Evolutionary conservation across 2,113 vertebrate genomes (phyloP).

Genomic region (Sebastes fasciatus): DNA sequence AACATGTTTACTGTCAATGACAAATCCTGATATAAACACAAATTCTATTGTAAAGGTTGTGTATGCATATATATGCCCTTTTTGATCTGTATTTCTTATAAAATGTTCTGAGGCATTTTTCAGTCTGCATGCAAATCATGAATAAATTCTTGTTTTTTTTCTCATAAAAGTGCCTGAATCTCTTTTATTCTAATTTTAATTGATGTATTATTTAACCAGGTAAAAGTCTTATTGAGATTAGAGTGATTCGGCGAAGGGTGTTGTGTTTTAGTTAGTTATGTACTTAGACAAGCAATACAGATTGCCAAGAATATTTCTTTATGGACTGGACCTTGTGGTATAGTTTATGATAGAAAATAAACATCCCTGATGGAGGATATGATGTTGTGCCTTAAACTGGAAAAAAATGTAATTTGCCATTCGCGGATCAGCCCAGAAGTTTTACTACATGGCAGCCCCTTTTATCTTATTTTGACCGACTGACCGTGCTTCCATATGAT

Average conservation of each 20-base stretch:
- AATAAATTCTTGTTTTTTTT: constrained; percentile 72
- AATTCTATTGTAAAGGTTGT: constrained; percentile 56
- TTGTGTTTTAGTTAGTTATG: too few species aligned
- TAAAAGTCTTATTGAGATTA: too few species aligned
- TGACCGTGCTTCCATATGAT: too few species aligned
- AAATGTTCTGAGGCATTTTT: constrained; percentile 55
- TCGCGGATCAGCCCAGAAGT: too few species aligned
- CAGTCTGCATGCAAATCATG: constrained; percentile 63
- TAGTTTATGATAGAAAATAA: neutral
- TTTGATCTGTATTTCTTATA: constrained; percentile 69
- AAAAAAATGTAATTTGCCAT: too few species aligned
- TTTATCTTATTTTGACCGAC: too few species aligned
- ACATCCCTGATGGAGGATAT: too few species aligned
- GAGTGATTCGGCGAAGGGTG: too few species aligned
- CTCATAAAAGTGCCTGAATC: constrained; percentile 22
- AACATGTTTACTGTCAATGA: constrained; percentile 73
- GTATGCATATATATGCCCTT: constrained; percentile 62
- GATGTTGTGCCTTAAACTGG: too few species aligned
- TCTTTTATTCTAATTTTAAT: constrained; percentile 41
- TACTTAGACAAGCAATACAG: neutral
- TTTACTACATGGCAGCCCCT: too few species aligned
- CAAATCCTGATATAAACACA: constrained; percentile 51
- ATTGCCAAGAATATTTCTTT: neutral
- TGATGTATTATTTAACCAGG: neutral
- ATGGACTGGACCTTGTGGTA: neutral